Percentiles rank a stretch among this genome's conserved stretches.
These are phyloP conservation scores for Phaenicophaeus curvirostris DNA, from an alignment of 2,797 vertebrate species.

Conservation along the genomic window DNA sequence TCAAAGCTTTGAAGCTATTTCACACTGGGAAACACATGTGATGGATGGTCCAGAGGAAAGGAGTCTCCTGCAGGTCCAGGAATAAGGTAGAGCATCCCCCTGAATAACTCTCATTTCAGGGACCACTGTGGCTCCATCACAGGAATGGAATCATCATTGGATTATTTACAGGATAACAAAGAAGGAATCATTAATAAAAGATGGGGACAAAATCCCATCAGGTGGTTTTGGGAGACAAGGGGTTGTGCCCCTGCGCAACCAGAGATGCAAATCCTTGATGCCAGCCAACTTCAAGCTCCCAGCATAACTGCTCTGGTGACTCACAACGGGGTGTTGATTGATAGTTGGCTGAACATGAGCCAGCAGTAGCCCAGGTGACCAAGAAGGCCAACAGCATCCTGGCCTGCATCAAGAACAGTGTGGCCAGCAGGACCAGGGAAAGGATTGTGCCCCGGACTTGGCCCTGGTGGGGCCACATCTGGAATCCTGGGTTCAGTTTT, in stretches of 20 bases:
- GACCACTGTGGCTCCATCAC: accelerated
- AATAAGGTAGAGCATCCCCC: neutral
- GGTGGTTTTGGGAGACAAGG: accelerated
- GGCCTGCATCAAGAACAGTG: too few species aligned
- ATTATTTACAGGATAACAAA: neutral
- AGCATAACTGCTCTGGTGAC: neutral
- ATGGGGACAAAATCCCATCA: neutral
- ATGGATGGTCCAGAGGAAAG: neutral
- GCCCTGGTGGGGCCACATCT: too few species aligned
- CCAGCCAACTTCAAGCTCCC: neutral
- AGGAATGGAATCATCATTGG: accelerated
- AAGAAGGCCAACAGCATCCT: too few species aligned
- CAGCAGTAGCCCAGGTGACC: too few species aligned
- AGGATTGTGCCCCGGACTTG: too few species aligned
- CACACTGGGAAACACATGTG: accelerated
- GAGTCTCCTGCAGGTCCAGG: neutral
- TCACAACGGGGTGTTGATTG: neutral
- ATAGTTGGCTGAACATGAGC: too few species aligned
- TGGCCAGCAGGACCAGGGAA: too few species aligned
- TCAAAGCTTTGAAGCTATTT: neutral
- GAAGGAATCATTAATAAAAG: neutral
- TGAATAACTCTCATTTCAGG: neutral
- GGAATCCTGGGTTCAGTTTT: too few species aligned
- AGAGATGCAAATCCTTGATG: accelerated
- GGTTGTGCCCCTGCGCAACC: accelerated